Percentiles rank a stretch among this genome's conserved stretches.
Evolutionary conservation across 2,888 invertebrate genomes (phyloP).

Genomic region (Cantharis nigra): DNA sequence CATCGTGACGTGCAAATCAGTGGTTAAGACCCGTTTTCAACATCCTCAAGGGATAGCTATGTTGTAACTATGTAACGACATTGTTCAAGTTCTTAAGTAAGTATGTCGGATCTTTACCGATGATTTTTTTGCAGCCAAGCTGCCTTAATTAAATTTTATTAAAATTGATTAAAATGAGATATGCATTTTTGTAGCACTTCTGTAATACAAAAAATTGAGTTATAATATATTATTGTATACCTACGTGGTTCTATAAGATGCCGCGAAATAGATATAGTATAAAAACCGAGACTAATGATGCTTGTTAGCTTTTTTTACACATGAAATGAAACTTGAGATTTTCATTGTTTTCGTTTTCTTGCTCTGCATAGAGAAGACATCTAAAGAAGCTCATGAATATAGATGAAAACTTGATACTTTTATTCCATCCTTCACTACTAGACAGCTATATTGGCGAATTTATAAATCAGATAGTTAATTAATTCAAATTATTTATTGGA

Average conservation of each 20-base stretch:
- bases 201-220: too few relatives aligned
- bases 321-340: constrained; percentile 14
- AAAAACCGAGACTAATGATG: constrained; percentile 20
- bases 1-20: constrained; percentile 21
- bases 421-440: constrained; percentile 12
- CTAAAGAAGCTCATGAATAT: constrained; percentile 26
- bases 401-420: constrained; percentile 21
- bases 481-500: constrained; percentile 9
- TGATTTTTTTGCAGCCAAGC: background rate
- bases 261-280: background rate
- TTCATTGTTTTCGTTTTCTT: constrained; percentile 3
- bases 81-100: background rate
- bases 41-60: constrained; percentile 13
- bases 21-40: constrained; percentile 15
- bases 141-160: background rate
- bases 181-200: background rate
- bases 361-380: constrained; percentile 19
- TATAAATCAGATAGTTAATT: background rate
- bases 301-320: constrained; percentile 21
- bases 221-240: background rate
- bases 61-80: background rate
- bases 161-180: background rate
- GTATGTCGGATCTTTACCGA: background rate
- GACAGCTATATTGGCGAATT: background rate
- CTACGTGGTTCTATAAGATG: constrained; percentile 5